Evolutionary conservation across 2,797 vertebrate genomes (phyloP), one percentile per base, ranked within the genome.

Genomic region (Acrossocheilus fasciatus): DNA sequence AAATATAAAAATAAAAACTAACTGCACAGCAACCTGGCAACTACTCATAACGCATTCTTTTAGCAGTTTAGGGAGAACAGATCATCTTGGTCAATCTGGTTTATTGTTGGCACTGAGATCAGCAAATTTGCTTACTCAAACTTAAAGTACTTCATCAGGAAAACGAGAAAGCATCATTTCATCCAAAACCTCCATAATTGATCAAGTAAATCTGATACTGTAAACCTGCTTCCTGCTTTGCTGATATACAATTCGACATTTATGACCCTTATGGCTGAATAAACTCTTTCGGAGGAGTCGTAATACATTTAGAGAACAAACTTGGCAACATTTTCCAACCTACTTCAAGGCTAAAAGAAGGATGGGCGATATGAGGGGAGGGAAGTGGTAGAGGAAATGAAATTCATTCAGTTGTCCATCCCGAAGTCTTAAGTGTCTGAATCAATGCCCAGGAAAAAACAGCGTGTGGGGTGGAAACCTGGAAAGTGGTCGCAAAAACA

Each of bases 341-440:
- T 78, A 36, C 50, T 62, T 86, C 76, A 86, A 43, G 47, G 45
- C 79, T 75, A 59, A 74, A 74, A n/a, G 57, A 66, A 82, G 12
- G 68, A 70, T 17, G 50, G 20, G 84, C 80, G 83, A 89, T 91
- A 89, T 87, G 86, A 88, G 89, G 43, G 87, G 83, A 77, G 88
- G 82, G 3, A 77, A 88, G 90, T 52, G 75, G 91, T 92, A 62
- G 88, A 92, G 90, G 91, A 93, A 94, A 91, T 89, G 34, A 87
- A 94, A 91, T 88, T 87, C 45, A 78, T 81, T 83, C 88, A 93
- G 88, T 87, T 81, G 87, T 83, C 79, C 89, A 82, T 91, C 81
- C 50, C 17, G 18, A 87, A 86, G 83, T 89, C 74, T 45, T 81
- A 43, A 26, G 36, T 20, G 80, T 39, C 89, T 87, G 92, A 91